Evolutionary conservation across 92 coral and sea anemone genomes (phyloP).

Genomic region (Phymanthus crucifer): DNA sequence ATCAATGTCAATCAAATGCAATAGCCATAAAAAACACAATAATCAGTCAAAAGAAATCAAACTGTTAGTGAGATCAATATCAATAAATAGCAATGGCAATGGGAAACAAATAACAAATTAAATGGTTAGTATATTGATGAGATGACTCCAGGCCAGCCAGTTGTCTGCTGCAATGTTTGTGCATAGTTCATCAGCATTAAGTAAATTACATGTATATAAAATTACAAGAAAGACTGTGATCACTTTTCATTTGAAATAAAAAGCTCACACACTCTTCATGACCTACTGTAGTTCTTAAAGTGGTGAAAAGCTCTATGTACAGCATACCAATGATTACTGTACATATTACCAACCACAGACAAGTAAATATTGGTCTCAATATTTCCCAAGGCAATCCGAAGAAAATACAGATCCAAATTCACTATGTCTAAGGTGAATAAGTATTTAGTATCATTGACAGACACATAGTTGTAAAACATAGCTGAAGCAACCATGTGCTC

Average conservation of each 20-base stretch:
- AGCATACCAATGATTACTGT: neutral
- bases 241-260: constrained; percentile 1
- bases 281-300: neutral
- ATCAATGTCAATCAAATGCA: neutral
- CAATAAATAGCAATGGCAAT: neutral
- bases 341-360: neutral
- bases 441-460: neutral
- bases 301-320: neutral
- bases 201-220: neutral
- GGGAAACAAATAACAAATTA: neutral
- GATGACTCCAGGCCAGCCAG: constrained; percentile 7
- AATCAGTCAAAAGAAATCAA: neutral
- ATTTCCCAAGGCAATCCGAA: neutral
- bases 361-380: neutral
- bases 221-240: neutral
- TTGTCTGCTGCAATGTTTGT: neutral
- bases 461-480: neutral
- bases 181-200: neutral
- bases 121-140: neutral
- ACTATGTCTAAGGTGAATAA: neutral
- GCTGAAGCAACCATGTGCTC: no score
- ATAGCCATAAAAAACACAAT: neutral
- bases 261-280: neutral
- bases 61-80: neutral
- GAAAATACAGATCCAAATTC: neutral